A percentile compares a stretch with the other conserved stretches of the same genome.
phyloP scores from a whole-genome alignment of 1,140 invertebrate species.

The Lucilia sericata region DNA sequence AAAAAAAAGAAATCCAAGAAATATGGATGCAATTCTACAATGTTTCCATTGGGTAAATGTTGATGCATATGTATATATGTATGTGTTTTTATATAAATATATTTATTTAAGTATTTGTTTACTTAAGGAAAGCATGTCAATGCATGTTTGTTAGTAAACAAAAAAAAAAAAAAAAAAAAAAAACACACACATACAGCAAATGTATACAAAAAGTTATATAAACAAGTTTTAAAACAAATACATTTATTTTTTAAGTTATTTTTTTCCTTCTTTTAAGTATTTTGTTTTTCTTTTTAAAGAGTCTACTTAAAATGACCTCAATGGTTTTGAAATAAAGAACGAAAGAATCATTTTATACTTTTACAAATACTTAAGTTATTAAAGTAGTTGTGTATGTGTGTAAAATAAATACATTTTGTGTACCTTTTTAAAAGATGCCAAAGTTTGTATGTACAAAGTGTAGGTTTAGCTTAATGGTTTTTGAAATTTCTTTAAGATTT shows the following conservation, averaged over 20 bases:
- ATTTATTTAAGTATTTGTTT: conserved; percentile 15
- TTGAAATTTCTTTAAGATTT: background rate
- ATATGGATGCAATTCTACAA: background rate
- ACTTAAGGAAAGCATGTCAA: conserved; percentile 15
- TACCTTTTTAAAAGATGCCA: background rate
- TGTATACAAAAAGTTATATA: background rate
- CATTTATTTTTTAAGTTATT: background rate
- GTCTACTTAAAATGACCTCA: conserved; percentile 29
- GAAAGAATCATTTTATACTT: background rate
- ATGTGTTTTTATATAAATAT: background rate
- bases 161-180: background rate
- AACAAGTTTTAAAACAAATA: too few species aligned
- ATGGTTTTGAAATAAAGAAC: background rate
- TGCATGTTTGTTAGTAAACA: conserved; percentile 7
- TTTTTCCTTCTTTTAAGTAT: background rate
- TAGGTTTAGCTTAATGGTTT: conserved; percentile 2
- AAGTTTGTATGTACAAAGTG: background rate
- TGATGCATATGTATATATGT: background rate
- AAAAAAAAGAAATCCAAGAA: background rate
- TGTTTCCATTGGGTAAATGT: background rate
- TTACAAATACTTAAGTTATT: background rate
- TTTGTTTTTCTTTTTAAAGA: background rate
- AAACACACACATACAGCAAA: background rate
- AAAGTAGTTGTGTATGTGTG: too few species aligned
- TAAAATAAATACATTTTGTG: background rate